phyloP scores from a whole-genome alignment of 1,140 invertebrate genomes.

The Agrilus planipennis region DNA sequence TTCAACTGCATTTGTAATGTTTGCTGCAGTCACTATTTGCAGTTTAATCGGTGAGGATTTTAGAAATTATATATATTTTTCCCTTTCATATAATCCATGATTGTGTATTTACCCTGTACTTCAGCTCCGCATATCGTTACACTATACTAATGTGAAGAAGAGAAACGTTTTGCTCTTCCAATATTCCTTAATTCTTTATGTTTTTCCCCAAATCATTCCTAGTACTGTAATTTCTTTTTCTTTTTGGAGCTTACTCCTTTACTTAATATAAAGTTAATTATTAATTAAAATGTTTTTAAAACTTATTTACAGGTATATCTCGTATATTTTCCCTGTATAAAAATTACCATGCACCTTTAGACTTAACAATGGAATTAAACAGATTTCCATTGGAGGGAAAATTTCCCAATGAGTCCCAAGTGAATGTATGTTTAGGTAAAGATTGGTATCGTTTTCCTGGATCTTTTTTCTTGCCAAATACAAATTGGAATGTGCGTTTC shows the following conservation, averaged over 20 bases:
- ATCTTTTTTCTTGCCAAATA: conserved; percentile 87
- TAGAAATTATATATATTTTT: too few species aligned
- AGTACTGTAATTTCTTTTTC: too few species aligned
- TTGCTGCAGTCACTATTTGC: conserved; percentile 48
- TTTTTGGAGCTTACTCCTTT: too few species aligned
- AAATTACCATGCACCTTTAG: conserved; percentile 83
- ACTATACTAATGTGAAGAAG: too few species aligned
- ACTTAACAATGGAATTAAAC: conserved; percentile 73
- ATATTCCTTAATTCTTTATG: too few species aligned
- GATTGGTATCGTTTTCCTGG: conserved; percentile 96
- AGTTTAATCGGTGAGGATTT: conserved; percentile 38
- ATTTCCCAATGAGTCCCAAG: conserved; percentile 43
- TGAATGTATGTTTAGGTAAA: conserved; percentile 90
- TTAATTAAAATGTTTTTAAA: conserved; percentile 16
- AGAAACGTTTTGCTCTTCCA: too few species aligned
- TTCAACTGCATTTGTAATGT: conserved; percentile 57
- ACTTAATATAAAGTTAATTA: conserved; percentile 6
- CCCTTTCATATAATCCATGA: too few species aligned
- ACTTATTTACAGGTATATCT: conserved; percentile 49
- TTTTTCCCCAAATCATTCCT: too few species aligned
- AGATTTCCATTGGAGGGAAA: conserved; percentile 45
- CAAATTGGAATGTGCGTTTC: conserved; percentile 68
- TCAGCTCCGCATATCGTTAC: too few species aligned
- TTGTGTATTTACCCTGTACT: too few species aligned
- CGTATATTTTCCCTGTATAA: conserved; percentile 47